Base-by-base conservation (phyloP, 2,113 vertebrate species). In the Oxyruncus cristatus region DNA sequence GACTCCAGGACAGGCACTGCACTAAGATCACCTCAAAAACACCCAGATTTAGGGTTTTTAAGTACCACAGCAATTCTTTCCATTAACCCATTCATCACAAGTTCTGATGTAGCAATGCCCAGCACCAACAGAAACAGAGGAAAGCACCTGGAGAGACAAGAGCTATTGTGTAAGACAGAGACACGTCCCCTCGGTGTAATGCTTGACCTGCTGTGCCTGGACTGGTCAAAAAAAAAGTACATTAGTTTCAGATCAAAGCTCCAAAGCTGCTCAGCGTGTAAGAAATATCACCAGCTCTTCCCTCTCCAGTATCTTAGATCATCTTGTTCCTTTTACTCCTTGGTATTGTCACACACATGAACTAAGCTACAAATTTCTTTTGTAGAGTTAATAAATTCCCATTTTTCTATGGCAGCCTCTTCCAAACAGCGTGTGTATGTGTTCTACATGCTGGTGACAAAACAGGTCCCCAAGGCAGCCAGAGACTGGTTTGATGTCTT, bases 101-200 rank as follows among this genome's bases (percentile, higher is more conserved):
- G 19, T 22, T 46, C 3, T 22, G 66, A 65, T 27, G 46, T 0
- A 46, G 50, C 59, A 10, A 1, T 70, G 90, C 39, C 50, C 56
- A 88, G 41, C 2, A 35, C 23, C 8, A 41, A 68, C 9, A 35
- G 3, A 12, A 20, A 5, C 12, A 24, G 30, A 49, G 44, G 59
- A 27, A 18, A 20, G 65, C 4, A 11, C 19, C 55, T 28, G 23
- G 35, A 50, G 28, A 46, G 66, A 18, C 28, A 8, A 15, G 26
- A 22, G 19, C 15, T 2, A 6, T 4, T 44, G 37, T 46, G 23
- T 3, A 9, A 62, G 5, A 12, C 4, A 39, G 47, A 28, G 0
- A 5, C 26, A 9, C 4, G 0, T 7, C 42, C 11, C 68, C 20
- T 39, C 2, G 9, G 9, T 15, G 1, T 3, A 20, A 47, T 18